A percentile compares a stretch with the other conserved stretches of the same genome.
These are phyloP conservation scores for Sporophila hypoxantha DNA, from an alignment of 2,113 vertebrate species.

Conservation along the genomic window DNA sequence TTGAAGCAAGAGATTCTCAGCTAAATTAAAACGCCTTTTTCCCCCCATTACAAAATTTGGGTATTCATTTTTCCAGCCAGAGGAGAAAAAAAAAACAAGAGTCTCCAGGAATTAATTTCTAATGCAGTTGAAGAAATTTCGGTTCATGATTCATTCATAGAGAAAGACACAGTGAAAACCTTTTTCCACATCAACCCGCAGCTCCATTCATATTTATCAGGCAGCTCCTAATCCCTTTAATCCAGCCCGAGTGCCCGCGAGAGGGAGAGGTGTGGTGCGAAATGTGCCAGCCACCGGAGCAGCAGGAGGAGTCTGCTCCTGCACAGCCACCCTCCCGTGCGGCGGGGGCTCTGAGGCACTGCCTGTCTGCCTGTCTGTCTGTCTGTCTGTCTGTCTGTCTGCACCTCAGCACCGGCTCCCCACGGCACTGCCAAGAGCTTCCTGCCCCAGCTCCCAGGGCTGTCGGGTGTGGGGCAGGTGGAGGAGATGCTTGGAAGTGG, in stretches of 20 bases:
- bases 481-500: not conserved
- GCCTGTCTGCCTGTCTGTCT: not conserved
- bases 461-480: not conserved
- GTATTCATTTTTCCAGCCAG: not conserved
- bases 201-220: conserved; percentile 56
- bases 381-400: not conserved
- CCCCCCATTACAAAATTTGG: not conserved
- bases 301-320: conserved; percentile 45
- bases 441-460: not conserved
- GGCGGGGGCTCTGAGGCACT: not conserved
- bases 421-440: fast-evolving
- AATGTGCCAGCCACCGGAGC: conserved; percentile 55
- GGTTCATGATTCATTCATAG: conserved; percentile 46
- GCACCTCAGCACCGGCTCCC: not conserved
- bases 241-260: conserved; percentile 51
- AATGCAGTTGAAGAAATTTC: conserved; percentile 40
- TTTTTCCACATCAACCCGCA: conserved; percentile 37
- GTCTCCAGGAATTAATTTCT: conserved; percentile 39
- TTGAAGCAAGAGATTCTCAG: not conserved
- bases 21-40: not conserved
- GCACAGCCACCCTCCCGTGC: not conserved
- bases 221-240: conserved; percentile 39
- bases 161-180: conserved; percentile 44
- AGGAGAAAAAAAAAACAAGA: not conserved
- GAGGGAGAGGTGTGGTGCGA: conserved; percentile 52